These are phyloP conservation scores for Iphiclides podalirius DNA, from an alignment of 2,888 invertebrate genomes.

Conservation along the genomic window DNA sequence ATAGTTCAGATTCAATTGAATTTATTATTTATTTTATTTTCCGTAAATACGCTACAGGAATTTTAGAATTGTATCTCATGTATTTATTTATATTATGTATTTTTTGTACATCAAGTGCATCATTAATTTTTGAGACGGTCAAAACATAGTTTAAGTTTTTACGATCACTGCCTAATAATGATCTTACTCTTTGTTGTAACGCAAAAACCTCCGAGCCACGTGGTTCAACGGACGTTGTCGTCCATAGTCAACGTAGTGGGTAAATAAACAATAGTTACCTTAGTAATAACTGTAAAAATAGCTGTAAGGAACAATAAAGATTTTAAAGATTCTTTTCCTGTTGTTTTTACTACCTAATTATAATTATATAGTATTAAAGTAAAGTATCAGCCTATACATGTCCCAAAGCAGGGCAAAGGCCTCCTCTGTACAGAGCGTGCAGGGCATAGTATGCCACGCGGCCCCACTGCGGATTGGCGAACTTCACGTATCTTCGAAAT, in stretches of 20 bases:
- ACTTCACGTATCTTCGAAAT: no score
- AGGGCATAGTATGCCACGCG: no score
- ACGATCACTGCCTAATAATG: constrained; percentile 61
- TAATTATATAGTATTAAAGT: no score
- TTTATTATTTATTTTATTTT: no score
- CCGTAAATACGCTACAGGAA: no score
- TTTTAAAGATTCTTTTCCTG: constrained; percentile 25
- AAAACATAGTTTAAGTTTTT: constrained; percentile 32
- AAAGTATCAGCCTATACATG: neutral
- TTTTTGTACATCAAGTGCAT: constrained; percentile 4
- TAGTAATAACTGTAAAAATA: constrained; percentile 61
- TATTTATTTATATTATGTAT: no score
- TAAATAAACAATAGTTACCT: constrained; percentile 64
- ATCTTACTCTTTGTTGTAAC: constrained; percentile 38
- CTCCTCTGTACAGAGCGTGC: no score
- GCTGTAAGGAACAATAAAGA: constrained; percentile 52
- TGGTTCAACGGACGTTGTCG: constrained; percentile 48
- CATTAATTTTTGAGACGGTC: constrained; percentile 13
- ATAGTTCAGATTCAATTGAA: no score
- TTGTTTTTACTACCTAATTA: constrained; percentile 8
- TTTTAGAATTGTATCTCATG: no score
- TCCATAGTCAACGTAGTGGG: constrained; percentile 70
- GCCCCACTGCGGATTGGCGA: no score
- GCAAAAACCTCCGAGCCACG: constrained; percentile 43
- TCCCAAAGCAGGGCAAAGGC: neutral